Conservation (phyloP, 2,797 vertebrate genomes). For the Molossus alvarezi region DNA sequence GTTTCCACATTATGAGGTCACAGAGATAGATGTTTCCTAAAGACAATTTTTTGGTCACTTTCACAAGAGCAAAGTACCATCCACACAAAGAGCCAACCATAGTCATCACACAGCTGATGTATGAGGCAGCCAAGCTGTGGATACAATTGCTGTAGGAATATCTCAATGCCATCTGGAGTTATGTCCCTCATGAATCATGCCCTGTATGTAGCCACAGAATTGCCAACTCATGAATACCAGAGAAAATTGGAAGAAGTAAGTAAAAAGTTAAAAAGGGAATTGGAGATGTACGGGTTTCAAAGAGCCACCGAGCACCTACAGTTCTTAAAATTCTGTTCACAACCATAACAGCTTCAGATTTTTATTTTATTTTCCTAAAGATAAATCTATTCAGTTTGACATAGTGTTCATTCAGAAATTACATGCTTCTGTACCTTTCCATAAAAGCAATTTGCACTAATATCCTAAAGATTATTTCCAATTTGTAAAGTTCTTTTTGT, state of each 20-base stretch:
- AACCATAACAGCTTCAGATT: slow-evolving; percentile 11
- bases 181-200: neutral
- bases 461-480: slow-evolving; percentile 59
- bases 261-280: slow-evolving; percentile 23
- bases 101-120: slow-evolving; percentile 60
- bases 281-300: neutral
- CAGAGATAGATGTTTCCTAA: neutral
- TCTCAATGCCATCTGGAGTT: slow-evolving; percentile 58
- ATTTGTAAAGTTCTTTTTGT: slow-evolving; percentile 24
- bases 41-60: slow-evolving; percentile 15
- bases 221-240: neutral
- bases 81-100: slow-evolving; percentile 73
- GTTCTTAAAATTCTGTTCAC: slow-evolving; percentile 68
- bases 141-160: neutral
- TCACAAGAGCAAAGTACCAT: slow-evolving; percentile 64
- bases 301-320: neutral
- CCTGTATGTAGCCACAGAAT: slow-evolving; percentile 12
- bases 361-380: slow-evolving; percentile 30
- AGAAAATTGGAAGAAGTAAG: neutral
- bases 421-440: neutral
- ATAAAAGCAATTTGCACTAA: slow-evolving; percentile 23
- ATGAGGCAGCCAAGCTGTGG: slow-evolving; percentile 69
- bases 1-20: neutral
- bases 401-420: slow-evolving; percentile 62
- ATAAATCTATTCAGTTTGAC: slow-evolving; percentile 66